Evolutionary conservation across 2,113 vertebrate genomes (phyloP), one percentile per base, ranked within the genome.

Genomic region (Oryzias curvinotus): DNA sequence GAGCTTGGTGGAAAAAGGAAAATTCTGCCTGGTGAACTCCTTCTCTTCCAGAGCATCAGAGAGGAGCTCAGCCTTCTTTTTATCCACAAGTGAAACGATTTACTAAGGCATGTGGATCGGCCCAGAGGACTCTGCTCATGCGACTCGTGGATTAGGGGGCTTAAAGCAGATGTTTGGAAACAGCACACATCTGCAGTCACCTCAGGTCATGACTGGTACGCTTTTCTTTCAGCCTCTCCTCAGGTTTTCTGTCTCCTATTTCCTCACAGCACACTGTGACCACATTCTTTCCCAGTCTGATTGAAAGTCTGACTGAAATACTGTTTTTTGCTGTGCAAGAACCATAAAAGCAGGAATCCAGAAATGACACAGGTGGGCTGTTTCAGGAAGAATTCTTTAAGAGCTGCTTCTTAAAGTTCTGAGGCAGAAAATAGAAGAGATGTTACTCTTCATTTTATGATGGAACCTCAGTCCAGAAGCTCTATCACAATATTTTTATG

Each of bases 31-130:
- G n/a, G 51, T 43, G 49, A 4, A 30, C 61, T 53, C 30, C 26
- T 23, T 63, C 43, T 19, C 4, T 25, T 12, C 42, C 44, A 36
- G 46, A 47, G 51, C 61, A 42, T 47, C 61, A 17, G 51, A 54
- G 7, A 54, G 62, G 43, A 55, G 62, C 43, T 52, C 41, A 42
- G 60, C 41, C 41, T 49, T 44, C 10, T 64, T 65, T 78, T 73
- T 49, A 65, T 78, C 69, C 57, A 4, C 25, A n/a, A 73, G 52
- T 57, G 61, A 65, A 73, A 65, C 55, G 36, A 16, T 68, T 68
- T 72, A 36, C 56, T 45, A 45, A 69, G 19, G 61, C 45, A 73
- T 73, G 70, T 0, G 71, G 54, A 62, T 47, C 56, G 49, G 14
- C 10, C 69, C 56, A 16, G 57, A 52, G 65, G 52, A 44, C 62